Evolutionary conservation across 2,888 invertebrate species (phyloP).

Genomic region (Phanerotoma sp.): DNA sequence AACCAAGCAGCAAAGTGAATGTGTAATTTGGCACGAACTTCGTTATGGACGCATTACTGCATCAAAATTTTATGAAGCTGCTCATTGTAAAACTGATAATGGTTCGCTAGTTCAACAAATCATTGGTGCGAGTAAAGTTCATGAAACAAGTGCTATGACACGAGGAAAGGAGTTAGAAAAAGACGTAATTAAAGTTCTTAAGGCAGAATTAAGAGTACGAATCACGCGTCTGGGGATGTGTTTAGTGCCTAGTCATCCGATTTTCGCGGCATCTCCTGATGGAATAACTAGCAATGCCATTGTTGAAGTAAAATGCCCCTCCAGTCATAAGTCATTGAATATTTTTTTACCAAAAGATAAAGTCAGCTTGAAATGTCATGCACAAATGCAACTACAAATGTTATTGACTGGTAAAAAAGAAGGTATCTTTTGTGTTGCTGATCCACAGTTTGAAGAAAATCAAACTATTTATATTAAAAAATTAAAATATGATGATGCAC

Average conservation of each 20-base stretch:
- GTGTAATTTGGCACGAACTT: slow-evolving; percentile 17
- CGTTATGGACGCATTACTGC: slow-evolving; percentile 23
- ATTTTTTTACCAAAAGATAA: slow-evolving; percentile 4
- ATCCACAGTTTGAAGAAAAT: slow-evolving; percentile 12
- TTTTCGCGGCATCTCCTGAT: slow-evolving; percentile 17
- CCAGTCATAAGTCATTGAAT: slow-evolving; percentile 11
- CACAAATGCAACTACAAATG: slow-evolving; percentile 10
- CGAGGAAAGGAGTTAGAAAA: slow-evolving; percentile 19
- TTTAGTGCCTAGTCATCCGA: slow-evolving; percentile 5
- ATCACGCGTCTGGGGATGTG: slow-evolving; percentile 6
- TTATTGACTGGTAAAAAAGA: background rate
- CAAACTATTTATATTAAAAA: background rate
- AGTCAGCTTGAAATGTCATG: slow-evolving; percentile 8
- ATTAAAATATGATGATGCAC: slow-evolving; percentile 1
- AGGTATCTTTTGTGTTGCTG: slow-evolving; percentile 1
- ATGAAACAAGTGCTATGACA: slow-evolving; percentile 18
- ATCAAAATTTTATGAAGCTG: slow-evolving; percentile 19
- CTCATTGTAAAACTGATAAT: slow-evolving; percentile 20
- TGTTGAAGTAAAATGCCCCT: slow-evolving; percentile 22
- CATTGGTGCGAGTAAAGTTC: slow-evolving; percentile 17
- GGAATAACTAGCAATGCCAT: background rate
- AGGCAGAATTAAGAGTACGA: slow-evolving; percentile 1
- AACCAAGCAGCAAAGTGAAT: slow-evolving; percentile 15
- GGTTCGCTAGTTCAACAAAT: slow-evolving; percentile 15
- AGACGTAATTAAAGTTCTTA: slow-evolving; percentile 4